Conservation (phyloP, 2,888 invertebrate species). For the Drosophila pegasa region DNA sequence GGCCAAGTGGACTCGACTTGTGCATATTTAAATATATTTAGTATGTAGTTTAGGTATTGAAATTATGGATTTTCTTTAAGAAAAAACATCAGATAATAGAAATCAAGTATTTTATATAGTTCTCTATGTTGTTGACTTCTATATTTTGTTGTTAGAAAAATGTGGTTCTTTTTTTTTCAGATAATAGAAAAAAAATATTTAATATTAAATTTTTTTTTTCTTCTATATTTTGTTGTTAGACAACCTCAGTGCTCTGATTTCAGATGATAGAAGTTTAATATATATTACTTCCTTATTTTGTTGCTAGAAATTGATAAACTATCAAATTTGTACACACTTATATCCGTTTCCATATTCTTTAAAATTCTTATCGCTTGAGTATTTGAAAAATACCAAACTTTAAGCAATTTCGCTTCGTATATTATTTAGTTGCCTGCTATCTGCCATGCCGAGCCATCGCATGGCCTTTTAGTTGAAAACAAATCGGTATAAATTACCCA, state of each 20-base stretch:
- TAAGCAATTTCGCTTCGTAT: neutral
- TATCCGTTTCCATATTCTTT: neutral
- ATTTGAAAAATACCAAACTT: slow-evolving; percentile 8
- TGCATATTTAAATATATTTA: neutral
- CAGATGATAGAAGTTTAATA: too few relatives aligned
- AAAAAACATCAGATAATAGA: too few relatives aligned
- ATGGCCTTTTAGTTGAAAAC: slow-evolving; percentile 8
- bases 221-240: too few relatives aligned
- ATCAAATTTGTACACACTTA: neutral
- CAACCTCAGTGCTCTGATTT: too few relatives aligned
- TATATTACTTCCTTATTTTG: too few relatives aligned
- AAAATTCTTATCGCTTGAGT: neutral
- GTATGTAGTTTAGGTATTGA: neutral
- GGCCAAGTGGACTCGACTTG: neutral
- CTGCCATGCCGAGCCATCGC: neutral
- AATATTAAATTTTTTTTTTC: too few relatives aligned
- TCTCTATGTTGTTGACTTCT: too few relatives aligned
- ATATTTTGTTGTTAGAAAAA: too few relatives aligned
- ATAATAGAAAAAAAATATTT: too few relatives aligned
- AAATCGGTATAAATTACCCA: slow-evolving; percentile 57
- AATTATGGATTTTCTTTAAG: slow-evolving; percentile 1
- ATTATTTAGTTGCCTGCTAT: neutral
- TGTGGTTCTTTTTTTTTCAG: too few relatives aligned
- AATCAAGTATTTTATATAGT: too few relatives aligned
- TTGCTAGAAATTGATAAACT: too few relatives aligned